A percentile compares a stretch with the other conserved stretches of the same genome.
These are phyloP conservation scores for Pelodiscus sinensis DNA, from an alignment of 2,113 vertebrate genomes.

Conservation along the genomic window DNA sequence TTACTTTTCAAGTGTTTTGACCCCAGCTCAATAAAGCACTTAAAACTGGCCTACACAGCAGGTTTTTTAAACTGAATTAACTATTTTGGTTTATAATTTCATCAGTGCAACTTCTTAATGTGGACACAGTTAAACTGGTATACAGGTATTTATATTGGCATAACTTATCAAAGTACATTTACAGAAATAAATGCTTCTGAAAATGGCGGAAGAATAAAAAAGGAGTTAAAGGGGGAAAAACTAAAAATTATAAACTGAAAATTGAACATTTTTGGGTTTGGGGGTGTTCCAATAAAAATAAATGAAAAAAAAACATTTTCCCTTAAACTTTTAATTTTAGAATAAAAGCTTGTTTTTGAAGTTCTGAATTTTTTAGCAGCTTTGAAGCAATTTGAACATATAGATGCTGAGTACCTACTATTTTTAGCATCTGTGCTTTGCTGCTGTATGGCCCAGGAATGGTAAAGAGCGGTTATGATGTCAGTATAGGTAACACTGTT, in stretches of 20 bases:
- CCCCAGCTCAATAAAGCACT: conserved; percentile 61
- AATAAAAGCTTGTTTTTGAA: background rate
- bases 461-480: background rate
- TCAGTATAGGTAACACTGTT: background rate
- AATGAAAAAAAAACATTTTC: background rate
- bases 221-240: background rate
- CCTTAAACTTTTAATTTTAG: background rate
- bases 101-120: conserved; percentile 45
- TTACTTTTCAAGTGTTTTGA: conserved; percentile 57
- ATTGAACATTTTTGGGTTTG: background rate
- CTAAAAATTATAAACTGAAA: background rate
- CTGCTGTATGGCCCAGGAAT: background rate
- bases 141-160: conserved; percentile 45
- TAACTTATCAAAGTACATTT: conserved; percentile 2
- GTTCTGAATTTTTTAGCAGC: background rate
- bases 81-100: conserved; percentile 58
- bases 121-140: conserved; percentile 6
- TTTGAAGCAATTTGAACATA: background rate
- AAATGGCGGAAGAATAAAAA: background rate
- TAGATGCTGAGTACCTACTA: background rate
- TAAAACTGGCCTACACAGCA: conserved; percentile 5
- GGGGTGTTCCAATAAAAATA: background rate
- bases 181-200: conserved; percentile 7
- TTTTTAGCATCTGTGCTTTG: background rate
- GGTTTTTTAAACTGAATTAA: conserved; percentile 55